Base-by-base conservation (phyloP, 2,113 vertebrate genomes). In the Parus major region DNA sequence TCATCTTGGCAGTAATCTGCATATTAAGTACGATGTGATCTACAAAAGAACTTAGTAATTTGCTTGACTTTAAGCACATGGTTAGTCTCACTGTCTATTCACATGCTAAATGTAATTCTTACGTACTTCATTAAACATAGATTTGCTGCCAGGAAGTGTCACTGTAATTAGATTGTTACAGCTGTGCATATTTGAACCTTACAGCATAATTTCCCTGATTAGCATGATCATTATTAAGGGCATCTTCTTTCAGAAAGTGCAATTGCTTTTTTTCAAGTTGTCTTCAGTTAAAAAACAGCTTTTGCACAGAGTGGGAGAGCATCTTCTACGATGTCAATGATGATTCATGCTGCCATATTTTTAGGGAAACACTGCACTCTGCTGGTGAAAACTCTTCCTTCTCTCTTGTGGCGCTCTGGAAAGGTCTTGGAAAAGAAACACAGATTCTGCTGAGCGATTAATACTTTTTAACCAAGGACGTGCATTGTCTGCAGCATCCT, bases 341-440 rank as follows among this genome's bases (percentile, higher is more conserved):
- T 8, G 7, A n/a, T 17, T 10, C 39, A 28, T 5, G 10, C 22
- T 35, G 23, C 19, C 12, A 0, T 60, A 86, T 94, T 86, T 92
- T 86, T 95, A 84, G 65, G n/a, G 86, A 84, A 93, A 96, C 44
- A 92, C 61, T 80, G 93, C 96, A 36, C 94, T 83, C 95, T 97
- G 84, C 82, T 93, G 96, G 95, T 92, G 59, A 88, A 91, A 92
- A 60, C 27, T 82, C 50, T 78, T 76, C 29, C 19, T n/a, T 36
- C 12, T 9, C 1, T 0, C 28, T 73, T 25, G 11, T 23, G 55
- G n/a, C 7, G 19, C 0, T 2, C 27, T 29, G 20, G 33, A 39
- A 71, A 19, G 21, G 4, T 42, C 27, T 55, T 20, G 3, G 29
- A 21, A 77, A 63, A 50, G 53, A 39, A 63, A 35, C 5, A 25